Evolutionary conservation across 2,797 vertebrate genomes (phyloP), one percentile per base, ranked within the genome.

Genomic region (Cuculus canorus): DNA sequence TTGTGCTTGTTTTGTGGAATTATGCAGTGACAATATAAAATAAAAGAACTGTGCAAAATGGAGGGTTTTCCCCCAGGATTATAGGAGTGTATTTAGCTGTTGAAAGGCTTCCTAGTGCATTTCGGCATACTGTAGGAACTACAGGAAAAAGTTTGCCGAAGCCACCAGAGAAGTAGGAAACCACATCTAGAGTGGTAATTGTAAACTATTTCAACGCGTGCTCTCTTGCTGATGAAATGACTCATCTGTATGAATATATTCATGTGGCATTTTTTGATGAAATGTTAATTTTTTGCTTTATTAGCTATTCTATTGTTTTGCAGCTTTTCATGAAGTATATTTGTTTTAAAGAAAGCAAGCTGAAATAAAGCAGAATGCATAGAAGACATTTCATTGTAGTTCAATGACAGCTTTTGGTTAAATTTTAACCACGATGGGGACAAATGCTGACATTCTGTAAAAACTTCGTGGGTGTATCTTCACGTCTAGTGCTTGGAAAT

Each of bases 301-400:
- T 96, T 97, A 96, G 86, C 80, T 61, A 93, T 90, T 69, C 94
- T 82, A 96, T 97, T 96, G 95, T 96, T 92, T 95, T 86, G 83
- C 83, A 94, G 91, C 91, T 95, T 93, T 92, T 92, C 85, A 92
- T 91, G 91, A 95, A 96, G 82, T 93, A 66, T 88, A 95, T 92
- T 96, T 90, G 95, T 92, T 93, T 82, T 94, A 96, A 94, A 95
- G 93, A 93, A 90, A 92, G 87, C 95, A 43, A 86, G 92, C 94
- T 97, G 96, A 96, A 96, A 97, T 96, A 94, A 94, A 97, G 96
- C 91, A 94, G 92, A 95, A 95, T 94, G 96, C 92, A 95, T 93
- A 95, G 87, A 91, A 91, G 92, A 93, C 93, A 83, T 83, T 83
- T 95, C 88, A 96, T 93, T 96, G 95, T 94, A 87, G 90, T 92